Base-by-base conservation (phyloP, 1,140 invertebrate species). In the Ectropis grisescens region DNA sequence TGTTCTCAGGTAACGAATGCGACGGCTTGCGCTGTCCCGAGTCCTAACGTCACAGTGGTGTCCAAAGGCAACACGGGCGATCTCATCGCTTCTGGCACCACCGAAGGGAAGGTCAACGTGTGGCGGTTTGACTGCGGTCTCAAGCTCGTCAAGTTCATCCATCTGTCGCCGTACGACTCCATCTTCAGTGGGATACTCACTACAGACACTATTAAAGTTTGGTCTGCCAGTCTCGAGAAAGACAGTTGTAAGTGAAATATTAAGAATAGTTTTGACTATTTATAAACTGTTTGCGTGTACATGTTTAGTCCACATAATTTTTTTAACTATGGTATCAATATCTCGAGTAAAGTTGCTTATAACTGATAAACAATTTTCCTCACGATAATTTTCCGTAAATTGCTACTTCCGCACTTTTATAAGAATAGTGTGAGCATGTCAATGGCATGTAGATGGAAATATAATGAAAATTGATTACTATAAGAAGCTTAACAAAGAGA, bases 41-140 rank as follows among this genome's bases (percentile, higher is more conserved):
- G 69, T 39, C 82, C 62, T 0, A 82, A 80, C 12, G 82, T 86
- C 5, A 66, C 75, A 23, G 58, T 86, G 3, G 84, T 87, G 13
- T 87, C 85, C 2, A 85, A 84, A 27, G 85, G 85, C 35, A 87
- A 89, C 42, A 82, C 84, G 2, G 83, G 88, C 5, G 87, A 91
- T 35, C 86, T 92, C 37, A 83, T 95, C 13, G 89, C 91, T 37
- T 89, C 90, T 4, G 91, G 84, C 38, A 82, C 82, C 1, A 38
- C 61, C 9, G 79, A 84, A 1, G 85, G 85, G 12, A 84, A 85
- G 37, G 68, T 86, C 28, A 84, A 78, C 35, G 69, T 87, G 1
- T 95, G 92, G 91, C 91, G 92, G 59, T 88, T 91, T 40, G 86
- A 87, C 24, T 87, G 88, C 29, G 88, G 92, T 44, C 76, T 94